phyloP scores from a whole-genome alignment of 2,888 invertebrate species.

The Mythimna impura region DNA sequence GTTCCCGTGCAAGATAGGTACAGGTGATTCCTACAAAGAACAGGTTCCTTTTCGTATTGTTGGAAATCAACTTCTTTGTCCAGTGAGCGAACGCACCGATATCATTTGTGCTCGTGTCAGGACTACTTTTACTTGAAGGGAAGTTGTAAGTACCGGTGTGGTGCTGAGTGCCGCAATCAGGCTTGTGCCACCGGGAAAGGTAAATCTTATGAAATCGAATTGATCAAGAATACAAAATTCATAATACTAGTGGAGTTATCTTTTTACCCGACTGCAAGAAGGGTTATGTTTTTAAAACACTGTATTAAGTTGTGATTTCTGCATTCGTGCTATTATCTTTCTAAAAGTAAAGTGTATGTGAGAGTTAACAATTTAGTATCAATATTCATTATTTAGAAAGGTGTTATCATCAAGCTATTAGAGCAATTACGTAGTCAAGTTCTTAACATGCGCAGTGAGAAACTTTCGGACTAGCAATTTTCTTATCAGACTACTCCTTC shows the following conservation, averaged over 20 bases:
- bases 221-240: conserved; percentile 3
- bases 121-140: conserved; percentile 76
- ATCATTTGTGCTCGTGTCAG: conserved; percentile 64
- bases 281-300: not conserved
- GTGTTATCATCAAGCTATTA: conserved; percentile 39
- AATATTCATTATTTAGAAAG: conserved; percentile 42
- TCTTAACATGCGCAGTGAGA: conserved; percentile 21
- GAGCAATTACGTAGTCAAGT: conserved; percentile 35
- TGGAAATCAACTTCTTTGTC: conserved; percentile 72
- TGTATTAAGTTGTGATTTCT: not conserved
- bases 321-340: conserved; percentile 5
- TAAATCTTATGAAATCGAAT: conserved; percentile 46
- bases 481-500: conserved; percentile 11
- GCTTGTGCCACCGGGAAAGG: conserved; percentile 21
- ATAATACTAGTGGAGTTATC: not conserved
- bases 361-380: conserved; percentile 13
- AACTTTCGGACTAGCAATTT: conserved; percentile 32
- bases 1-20: conserved; percentile 78
- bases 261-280: too few relatives aligned
- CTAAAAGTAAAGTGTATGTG: not conserved
- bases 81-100: conserved; percentile 70
- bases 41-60: conserved; percentile 81
- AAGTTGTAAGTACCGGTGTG: conserved; percentile 50
- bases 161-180: conserved; percentile 42
- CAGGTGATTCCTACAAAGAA: conserved; percentile 84